These are phyloP conservation scores for Germaria angustata DNA, from an alignment of 2,888 invertebrate species.

Conservation along the genomic window DNA sequence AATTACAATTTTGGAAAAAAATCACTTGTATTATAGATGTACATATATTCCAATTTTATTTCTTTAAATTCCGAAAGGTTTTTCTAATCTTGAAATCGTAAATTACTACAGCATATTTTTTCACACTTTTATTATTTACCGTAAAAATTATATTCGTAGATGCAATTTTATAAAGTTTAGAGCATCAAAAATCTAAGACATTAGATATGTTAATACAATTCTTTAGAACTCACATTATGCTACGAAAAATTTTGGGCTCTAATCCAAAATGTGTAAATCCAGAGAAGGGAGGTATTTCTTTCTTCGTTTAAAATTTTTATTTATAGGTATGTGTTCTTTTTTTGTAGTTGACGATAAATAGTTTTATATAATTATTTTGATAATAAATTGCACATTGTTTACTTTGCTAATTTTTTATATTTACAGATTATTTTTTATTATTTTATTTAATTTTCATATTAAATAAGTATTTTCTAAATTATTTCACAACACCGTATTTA, in stretches of 20 bases:
- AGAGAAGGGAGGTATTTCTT: neutral
- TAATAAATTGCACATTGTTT: slow-evolving; percentile 65
- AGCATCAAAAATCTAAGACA: too few relatives aligned
- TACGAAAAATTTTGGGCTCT: neutral
- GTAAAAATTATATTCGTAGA: too few relatives aligned
- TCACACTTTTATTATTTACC: too few relatives aligned
- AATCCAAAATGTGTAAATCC: slow-evolving; percentile 38
- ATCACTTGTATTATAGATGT: too few relatives aligned
- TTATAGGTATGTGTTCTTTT: slow-evolving; percentile 8
- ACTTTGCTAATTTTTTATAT: slow-evolving; percentile 13
- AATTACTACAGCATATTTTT: too few relatives aligned
- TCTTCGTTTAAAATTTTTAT: neutral
- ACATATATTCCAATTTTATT: too few relatives aligned
- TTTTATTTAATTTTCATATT: slow-evolving; percentile 20
- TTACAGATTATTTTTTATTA: slow-evolving; percentile 3
- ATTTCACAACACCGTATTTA: slow-evolving; percentile 65
- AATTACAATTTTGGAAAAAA: too few relatives aligned
- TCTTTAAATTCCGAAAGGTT: too few relatives aligned
- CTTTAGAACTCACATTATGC: neutral
- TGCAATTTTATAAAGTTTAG: too few relatives aligned
- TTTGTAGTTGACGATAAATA: neutral
- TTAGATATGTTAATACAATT: neutral
- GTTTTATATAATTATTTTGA: slow-evolving; percentile 53
- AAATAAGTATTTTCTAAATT: slow-evolving; percentile 33
- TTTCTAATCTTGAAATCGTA: too few relatives aligned